Percentiles rank a stretch among this genome's conserved stretches.
phyloP scores from a whole-genome alignment of 2,113 vertebrate genomes.

The Charadrius vociferus region DNA sequence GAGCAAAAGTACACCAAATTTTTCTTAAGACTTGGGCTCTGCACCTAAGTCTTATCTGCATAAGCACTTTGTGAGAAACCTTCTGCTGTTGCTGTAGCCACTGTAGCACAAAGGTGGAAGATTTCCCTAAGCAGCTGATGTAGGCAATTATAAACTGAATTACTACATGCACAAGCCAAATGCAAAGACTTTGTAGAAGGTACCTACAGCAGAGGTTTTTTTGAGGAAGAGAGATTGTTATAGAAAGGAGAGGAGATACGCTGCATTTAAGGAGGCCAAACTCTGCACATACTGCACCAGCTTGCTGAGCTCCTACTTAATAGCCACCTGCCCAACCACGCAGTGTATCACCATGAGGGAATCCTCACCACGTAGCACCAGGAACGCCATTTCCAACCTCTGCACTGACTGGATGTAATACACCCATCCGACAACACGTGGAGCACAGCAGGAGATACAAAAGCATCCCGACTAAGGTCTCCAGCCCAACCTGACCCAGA shows the following conservation, averaged over 20 bases:
- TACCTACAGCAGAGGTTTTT: background rate
- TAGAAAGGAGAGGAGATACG: background rate
- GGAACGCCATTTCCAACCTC: rapidly evolving
- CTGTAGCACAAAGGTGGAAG: background rate
- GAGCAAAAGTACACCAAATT: conserved; percentile 2
- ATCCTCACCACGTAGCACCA: background rate
- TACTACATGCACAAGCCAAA: conserved; percentile 17
- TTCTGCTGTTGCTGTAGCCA: conserved; percentile 1
- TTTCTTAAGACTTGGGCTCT: background rate
- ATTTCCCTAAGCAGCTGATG: conserved; percentile 49
- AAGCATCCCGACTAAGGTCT: background rate
- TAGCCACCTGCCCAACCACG: background rate
- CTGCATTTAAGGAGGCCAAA: background rate
- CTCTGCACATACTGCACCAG: background rate
- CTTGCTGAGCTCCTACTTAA: background rate
- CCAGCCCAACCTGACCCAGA: background rate
- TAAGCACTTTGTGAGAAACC: conserved; percentile 18
- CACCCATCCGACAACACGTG: rapidly evolving
- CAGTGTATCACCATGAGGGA: background rate
- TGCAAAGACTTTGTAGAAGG: background rate
- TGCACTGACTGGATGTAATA: background rate
- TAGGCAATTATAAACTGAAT: conserved; percentile 24
- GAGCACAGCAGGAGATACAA: background rate
- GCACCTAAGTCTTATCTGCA: conserved; percentile 4
- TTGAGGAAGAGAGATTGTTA: background rate